Conservation (phyloP, 2,797 vertebrate species). For the Gymnopithys bicolor region DNA sequence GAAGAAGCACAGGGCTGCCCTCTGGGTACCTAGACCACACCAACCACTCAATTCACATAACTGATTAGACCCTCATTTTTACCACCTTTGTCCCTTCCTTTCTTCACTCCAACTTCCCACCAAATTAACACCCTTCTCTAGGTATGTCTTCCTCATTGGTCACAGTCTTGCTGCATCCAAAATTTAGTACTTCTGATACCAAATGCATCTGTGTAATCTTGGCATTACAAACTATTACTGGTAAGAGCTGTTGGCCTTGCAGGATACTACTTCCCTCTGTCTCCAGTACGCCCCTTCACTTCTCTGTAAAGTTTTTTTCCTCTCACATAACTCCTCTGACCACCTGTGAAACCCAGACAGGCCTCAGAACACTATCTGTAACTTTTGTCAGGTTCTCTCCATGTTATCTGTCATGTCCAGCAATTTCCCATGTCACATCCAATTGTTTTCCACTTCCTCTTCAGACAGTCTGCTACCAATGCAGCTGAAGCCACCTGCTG, state of each 20-base stretch:
- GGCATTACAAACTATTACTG: not conserved
- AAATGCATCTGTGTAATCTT: not conserved
- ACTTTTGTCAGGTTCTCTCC: not conserved
- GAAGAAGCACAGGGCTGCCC: not conserved
- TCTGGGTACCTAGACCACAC: fast-evolving
- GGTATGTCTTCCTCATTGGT: not conserved
- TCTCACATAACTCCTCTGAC: not conserved
- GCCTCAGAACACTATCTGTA: not conserved
- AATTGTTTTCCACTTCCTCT: not conserved
- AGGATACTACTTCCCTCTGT: not conserved
- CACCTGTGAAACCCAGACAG: not conserved
- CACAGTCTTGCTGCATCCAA: not conserved
- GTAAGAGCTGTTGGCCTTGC: not conserved
- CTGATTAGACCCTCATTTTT: not conserved
- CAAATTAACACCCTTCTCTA: not conserved
- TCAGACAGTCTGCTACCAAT: not conserved
- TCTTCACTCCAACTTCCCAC: not conserved
- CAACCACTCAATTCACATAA: not conserved
- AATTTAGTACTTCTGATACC: not conserved
- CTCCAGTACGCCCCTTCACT: not conserved
- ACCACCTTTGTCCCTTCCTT: not conserved
- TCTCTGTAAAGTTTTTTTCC: not conserved
- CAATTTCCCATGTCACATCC: not conserved
- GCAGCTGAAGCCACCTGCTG: not conserved
- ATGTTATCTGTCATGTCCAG: not conserved